These are phyloP conservation scores for Leptogaster cylindrica DNA, from an alignment of 2,888 invertebrate genomes.

Conservation along the genomic window DNA sequence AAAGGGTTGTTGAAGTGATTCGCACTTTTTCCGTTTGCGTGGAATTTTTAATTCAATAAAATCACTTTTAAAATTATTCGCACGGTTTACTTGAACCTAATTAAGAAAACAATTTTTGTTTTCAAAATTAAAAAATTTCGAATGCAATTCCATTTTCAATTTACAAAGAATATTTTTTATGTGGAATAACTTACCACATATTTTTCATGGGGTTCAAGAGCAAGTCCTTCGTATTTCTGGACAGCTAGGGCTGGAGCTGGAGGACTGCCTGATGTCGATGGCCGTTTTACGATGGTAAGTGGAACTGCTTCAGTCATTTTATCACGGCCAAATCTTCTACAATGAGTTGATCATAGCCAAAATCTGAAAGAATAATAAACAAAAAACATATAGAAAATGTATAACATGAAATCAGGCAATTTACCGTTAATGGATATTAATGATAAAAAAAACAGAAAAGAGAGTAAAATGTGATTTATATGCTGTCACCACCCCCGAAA, in stretches of 20 bases:
- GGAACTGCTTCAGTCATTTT: constrained; percentile 44
- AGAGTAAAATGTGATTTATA: too few relatives aligned
- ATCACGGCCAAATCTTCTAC: constrained; percentile 3
- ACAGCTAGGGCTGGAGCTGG: constrained; percentile 48
- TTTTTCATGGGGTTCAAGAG: constrained; percentile 50
- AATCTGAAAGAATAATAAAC: constrained; percentile 16
- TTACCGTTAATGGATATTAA: too few relatives aligned
- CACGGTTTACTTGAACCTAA: background rate
- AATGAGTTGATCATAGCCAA: constrained; percentile 18
- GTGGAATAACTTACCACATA: constrained; percentile 50
- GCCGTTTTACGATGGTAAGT: constrained; percentile 26
- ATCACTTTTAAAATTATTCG: too few relatives aligned
- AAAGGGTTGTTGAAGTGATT: too few relatives aligned
- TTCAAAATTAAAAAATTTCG: too few relatives aligned
- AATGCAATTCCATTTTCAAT: constrained; percentile 13
- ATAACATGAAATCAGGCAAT: too few relatives aligned
- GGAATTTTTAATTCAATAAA: too few relatives aligned
- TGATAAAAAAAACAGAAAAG: too few relatives aligned
- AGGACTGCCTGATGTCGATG: background rate
- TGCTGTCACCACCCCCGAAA: too few relatives aligned
- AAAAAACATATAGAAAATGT: background rate
- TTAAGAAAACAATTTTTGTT: background rate
- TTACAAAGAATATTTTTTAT: background rate
- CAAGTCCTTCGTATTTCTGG: constrained; percentile 50
- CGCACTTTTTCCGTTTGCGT: too few relatives aligned